A percentile compares a stretch with the other conserved stretches of the same genome.
Evolutionary conservation across 2,797 vertebrate species (phyloP).

Genomic region (Meriones psammophilus): DNA sequence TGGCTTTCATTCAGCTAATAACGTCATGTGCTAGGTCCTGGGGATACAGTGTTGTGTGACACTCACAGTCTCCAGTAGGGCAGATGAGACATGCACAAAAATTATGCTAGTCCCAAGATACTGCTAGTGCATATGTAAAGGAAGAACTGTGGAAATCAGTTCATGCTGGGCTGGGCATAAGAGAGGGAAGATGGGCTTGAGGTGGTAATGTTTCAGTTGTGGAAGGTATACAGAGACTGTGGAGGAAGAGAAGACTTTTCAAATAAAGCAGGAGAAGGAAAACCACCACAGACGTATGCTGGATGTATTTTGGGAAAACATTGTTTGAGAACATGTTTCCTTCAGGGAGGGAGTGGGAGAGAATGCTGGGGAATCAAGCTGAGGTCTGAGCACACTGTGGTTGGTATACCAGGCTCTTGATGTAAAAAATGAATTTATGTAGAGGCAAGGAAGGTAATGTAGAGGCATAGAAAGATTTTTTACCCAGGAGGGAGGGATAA

Average conservation of each 20-base stretch:
- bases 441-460: neutral
- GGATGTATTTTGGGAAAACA: neutral
- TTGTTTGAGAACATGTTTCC: neutral
- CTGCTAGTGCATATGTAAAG: neutral
- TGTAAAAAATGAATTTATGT: slow-evolving; percentile 15
- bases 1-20: slow-evolving; percentile 66
- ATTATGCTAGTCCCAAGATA: slow-evolving; percentile 24
- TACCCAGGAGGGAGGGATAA: neutral
- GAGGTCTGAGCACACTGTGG: neutral
- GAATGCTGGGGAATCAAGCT: neutral
- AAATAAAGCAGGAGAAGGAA: neutral
- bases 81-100: neutral
- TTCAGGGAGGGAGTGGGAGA: neutral
- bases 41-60: slow-evolving; percentile 13
- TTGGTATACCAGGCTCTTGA: neutral
- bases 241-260: neutral
- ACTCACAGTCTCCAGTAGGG: slow-evolving; percentile 11
- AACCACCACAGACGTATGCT: neutral
- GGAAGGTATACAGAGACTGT: neutral
- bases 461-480: neutral
- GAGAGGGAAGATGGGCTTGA: neutral
- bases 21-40: slow-evolving; percentile 3
- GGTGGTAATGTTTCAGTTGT: slow-evolving; percentile 26
- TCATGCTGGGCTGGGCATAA: neutral
- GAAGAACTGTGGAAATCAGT: neutral